These are phyloP conservation scores for Epirrita christyi DNA, from an alignment of 2,888 invertebrate genomes.

Conservation along the genomic window DNA sequence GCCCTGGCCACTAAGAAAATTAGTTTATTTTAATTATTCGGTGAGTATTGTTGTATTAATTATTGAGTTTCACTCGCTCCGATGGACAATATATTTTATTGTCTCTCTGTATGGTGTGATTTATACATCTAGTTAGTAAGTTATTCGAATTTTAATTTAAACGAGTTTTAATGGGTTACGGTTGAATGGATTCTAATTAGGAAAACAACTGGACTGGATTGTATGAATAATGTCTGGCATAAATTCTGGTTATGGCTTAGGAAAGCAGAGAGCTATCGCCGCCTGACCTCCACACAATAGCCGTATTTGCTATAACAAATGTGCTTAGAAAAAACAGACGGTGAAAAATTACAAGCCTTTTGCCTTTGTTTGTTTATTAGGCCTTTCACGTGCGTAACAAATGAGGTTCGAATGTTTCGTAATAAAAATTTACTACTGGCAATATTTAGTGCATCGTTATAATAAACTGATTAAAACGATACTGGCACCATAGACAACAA, in stretches of 20 bases:
- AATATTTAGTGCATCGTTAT: conserved; percentile 32
- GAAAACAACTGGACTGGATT: conserved; percentile 74
- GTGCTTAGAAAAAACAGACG: conserved; percentile 66
- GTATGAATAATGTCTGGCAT: conserved; percentile 80
- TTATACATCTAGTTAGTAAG: conserved; percentile 84
- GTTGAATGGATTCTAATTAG: conserved; percentile 83
- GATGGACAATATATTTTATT: conserved; percentile 83
- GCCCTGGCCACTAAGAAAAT: conserved; percentile 70
- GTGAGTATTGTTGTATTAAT: conserved; percentile 82
- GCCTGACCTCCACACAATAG: conserved; percentile 69
- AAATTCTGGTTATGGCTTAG: conserved; percentile 77
- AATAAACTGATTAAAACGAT: conserved; percentile 35
- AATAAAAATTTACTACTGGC: conserved; percentile 37
- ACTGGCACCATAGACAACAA: conserved; percentile 31
- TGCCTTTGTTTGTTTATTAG: conserved; percentile 49
- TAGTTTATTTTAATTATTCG: conserved; percentile 84
- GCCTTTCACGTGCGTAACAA: conserved; percentile 28
- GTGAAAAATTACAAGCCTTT: conserved; percentile 61
- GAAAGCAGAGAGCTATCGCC: conserved; percentile 56
- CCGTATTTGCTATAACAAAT: conserved; percentile 74
- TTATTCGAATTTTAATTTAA: conserved; percentile 84
- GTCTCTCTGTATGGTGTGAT: conserved; percentile 76
- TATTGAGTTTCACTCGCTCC: conserved; percentile 63
- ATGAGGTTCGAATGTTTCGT: conserved; percentile 35
- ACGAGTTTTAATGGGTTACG: conserved; percentile 81